Evolutionary conservation across 2,113 vertebrate genomes (phyloP).

Genomic region (Vidua macroura): DNA sequence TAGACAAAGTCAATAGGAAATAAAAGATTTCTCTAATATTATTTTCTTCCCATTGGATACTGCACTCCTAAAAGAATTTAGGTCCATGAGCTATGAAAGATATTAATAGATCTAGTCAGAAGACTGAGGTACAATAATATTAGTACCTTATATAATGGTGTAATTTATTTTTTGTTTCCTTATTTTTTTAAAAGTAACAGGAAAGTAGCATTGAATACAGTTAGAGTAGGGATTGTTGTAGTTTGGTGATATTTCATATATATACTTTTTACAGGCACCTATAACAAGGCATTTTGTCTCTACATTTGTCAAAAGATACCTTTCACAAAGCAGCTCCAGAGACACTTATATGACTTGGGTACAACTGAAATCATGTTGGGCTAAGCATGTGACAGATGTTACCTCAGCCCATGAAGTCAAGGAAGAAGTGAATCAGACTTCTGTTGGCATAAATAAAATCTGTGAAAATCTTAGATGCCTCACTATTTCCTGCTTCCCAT

Average conservation of each 20-base stretch:
- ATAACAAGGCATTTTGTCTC: not conserved
- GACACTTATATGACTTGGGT: not conserved
- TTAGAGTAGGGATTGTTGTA: not conserved
- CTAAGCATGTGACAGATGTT: not conserved
- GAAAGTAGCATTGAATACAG: not conserved
- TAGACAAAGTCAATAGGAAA: slow-evolving; percentile 44
- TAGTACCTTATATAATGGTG: not conserved
- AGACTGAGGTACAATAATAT: not conserved
- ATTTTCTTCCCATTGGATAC: slow-evolving; percentile 27
- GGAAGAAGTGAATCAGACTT: not conserved
- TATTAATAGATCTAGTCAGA: not conserved
- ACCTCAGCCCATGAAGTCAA: not conserved
- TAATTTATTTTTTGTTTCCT: not conserved
- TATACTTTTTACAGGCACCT: not conserved
- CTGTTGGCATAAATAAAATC: not conserved
- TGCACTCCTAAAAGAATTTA: not conserved
- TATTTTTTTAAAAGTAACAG: not conserved
- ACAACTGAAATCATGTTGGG: not conserved
- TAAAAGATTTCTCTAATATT: slow-evolving; percentile 43
- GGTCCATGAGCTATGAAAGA: not conserved
- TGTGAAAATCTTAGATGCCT: not conserved
- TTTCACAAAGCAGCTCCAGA: not conserved
- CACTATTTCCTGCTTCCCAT: not conserved
- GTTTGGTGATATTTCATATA: not conserved
- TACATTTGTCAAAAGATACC: not conserved